Percentiles rank a stretch among this genome's conserved stretches.
Conservation (phyloP, 2,888 invertebrate species). For the Drosophila picticornis region DNA sequence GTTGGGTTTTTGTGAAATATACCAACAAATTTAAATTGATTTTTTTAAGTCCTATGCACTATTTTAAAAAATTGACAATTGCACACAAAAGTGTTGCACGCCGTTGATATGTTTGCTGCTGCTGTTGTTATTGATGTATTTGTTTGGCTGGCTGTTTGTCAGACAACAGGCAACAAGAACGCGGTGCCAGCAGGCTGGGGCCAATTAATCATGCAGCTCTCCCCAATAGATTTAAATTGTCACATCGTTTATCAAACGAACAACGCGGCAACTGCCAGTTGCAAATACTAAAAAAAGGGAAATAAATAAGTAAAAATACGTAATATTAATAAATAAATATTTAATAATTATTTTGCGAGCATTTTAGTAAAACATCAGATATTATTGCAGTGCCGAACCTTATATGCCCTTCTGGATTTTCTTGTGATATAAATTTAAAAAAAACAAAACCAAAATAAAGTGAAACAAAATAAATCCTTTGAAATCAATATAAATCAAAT, state of each 20-base stretch:
- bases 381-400: background rate
- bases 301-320: constrained; percentile 16
- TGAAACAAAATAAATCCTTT: background rate
- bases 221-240: constrained; percentile 81
- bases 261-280: constrained; percentile 20
- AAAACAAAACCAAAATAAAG: background rate
- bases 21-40: background rate
- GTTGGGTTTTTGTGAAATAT: background rate
- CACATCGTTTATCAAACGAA: constrained; percentile 75
- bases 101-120: constrained; percentile 25
- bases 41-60: constrained; percentile 39
- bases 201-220: constrained; percentile 71
- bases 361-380: background rate
- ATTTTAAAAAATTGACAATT: constrained; percentile 64
- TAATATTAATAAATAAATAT: constrained; percentile 44
- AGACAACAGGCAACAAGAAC: constrained; percentile 25
- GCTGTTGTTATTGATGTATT: constrained; percentile 43
- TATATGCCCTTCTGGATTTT: background rate
- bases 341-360: constrained; percentile 42
- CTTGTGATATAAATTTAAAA: background rate
- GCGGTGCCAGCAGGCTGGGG: constrained; percentile 44
- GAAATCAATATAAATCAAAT: background rate
- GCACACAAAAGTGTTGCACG: constrained; percentile 48
- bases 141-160: constrained; percentile 59
- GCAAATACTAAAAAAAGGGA: constrained; percentile 1